These are phyloP conservation scores for Proisotoma minuta DNA, from an alignment of 2,888 invertebrate genomes.

Conservation along the genomic window DNA sequence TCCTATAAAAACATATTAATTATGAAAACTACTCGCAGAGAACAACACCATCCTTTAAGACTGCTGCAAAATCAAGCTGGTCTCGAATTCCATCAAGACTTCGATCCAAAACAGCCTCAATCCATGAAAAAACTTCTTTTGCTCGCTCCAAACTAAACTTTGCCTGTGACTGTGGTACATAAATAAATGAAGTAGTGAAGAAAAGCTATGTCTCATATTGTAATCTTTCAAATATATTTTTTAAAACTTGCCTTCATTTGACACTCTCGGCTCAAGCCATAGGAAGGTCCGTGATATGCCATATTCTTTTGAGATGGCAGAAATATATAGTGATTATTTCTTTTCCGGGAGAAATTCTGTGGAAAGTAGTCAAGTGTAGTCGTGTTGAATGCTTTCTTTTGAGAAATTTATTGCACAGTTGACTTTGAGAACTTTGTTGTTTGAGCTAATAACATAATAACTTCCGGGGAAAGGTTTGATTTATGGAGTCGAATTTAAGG, in stretches of 20 bases:
- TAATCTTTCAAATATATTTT: too few species aligned
- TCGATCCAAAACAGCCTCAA: slow-evolving; percentile 51
- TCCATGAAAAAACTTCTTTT: slow-evolving; percentile 53
- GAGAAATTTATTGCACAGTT: too few species aligned
- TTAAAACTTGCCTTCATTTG: slow-evolving; percentile 52
- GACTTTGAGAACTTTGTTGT: too few species aligned
- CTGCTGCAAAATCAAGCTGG: slow-evolving; percentile 52
- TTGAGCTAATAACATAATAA: too few species aligned
- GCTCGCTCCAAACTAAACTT: slow-evolving; percentile 52
- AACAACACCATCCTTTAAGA: slow-evolving; percentile 53
- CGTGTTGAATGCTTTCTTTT: too few species aligned
- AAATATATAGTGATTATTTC: too few species aligned
- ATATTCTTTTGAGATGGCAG: too few species aligned
- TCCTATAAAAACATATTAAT: slow-evolving; percentile 2
- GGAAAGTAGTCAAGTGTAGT: too few species aligned
- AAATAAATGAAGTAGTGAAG: slow-evolving; percentile 13
- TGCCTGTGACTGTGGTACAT: slow-evolving; percentile 54
- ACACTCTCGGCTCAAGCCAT: slow-evolving; percentile 53
- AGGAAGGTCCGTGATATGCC: slow-evolving; percentile 50
- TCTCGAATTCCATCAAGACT: slow-evolving; percentile 50
- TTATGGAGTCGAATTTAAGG: too few species aligned
- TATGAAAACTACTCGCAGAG: slow-evolving; percentile 51
- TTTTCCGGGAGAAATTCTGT: too few species aligned
- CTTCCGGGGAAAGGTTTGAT: too few species aligned
- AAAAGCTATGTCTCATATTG: too few species aligned